Evolutionary conservation across 2,797 vertebrate genomes (phyloP).

Genomic region (Leucoraja ocellata): DNA sequence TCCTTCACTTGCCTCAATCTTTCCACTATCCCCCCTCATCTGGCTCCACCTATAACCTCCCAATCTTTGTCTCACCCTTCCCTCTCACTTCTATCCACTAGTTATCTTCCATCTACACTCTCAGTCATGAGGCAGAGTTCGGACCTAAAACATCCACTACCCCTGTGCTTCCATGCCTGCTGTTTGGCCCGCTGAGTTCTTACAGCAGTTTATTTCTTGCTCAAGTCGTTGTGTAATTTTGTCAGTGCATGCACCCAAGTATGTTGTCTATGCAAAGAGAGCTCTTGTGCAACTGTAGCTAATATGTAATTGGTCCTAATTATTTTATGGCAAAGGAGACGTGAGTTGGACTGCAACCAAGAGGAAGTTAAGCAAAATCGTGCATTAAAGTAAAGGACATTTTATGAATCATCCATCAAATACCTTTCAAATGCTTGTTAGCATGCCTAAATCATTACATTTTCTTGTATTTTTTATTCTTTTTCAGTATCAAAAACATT

Average conservation of each 20-base stretch:
- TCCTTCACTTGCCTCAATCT: no score
- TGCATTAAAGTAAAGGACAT: not conserved
- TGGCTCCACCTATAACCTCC: no score
- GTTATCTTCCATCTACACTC: no score
- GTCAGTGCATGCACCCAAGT: not conserved
- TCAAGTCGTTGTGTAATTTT: not conserved
- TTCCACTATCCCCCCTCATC: no score
- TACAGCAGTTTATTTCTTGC: no score
- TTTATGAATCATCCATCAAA: not conserved
- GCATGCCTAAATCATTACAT: not conserved
- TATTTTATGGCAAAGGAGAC: not conserved
- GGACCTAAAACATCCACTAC: no score
- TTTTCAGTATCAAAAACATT: not conserved
- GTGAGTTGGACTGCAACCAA: not conserved
- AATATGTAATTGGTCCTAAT: not conserved
- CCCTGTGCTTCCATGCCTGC: no score
- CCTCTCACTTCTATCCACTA: no score
- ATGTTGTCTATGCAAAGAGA: not conserved
- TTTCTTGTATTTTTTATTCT: not conserved
- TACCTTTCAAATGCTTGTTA: not conserved
- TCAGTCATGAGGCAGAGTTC: no score
- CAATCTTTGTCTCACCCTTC: no score
- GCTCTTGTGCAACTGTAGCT: not conserved
- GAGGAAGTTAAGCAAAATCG: not conserved
- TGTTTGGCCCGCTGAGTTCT: no score